A percentile compares a stretch with the other conserved stretches of the same genome.
These are phyloP conservation scores for Eulemur rubriventer DNA, from an alignment of 2,797 vertebrate species.

Conservation along the genomic window DNA sequence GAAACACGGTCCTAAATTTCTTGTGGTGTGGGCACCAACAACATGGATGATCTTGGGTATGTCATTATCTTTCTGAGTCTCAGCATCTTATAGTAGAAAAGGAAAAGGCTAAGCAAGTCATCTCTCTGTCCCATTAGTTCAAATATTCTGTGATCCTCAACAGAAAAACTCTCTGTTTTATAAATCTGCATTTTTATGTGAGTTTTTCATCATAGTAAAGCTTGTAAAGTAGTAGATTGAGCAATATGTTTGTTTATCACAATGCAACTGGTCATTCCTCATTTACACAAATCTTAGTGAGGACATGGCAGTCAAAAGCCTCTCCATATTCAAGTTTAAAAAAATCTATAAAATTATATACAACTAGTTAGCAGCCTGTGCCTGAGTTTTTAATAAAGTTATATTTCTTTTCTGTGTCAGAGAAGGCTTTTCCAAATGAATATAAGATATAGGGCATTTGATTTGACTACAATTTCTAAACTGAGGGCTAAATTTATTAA, in stretches of 20 bases:
- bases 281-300: constrained; percentile 23
- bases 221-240: not conserved
- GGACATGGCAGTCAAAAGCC: constrained; percentile 21
- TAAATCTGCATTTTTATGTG: not conserved
- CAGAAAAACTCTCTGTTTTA: not conserved
- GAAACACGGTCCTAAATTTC: not conserved
- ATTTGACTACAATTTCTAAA: constrained; percentile 31
- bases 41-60: not conserved
- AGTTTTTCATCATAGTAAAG: constrained; percentile 26
- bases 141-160: not conserved
- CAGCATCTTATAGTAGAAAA: not conserved
- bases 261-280: not conserved
- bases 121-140: not conserved
- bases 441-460: not conserved
- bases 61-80: not conserved
- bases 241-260: not conserved
- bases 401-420: constrained; percentile 44
- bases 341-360: constrained; percentile 56
- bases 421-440: constrained; percentile 7
- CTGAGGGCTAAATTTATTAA: constrained; percentile 31
- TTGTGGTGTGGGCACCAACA: not conserved
- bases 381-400: constrained; percentile 54
- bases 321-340: constrained; percentile 33
- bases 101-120: not conserved
- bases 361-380: constrained; percentile 34